Evolutionary conservation across 1,140 invertebrate genomes (phyloP), one percentile per base, ranked within the genome.

Genomic region (Nymphalis io): DNA sequence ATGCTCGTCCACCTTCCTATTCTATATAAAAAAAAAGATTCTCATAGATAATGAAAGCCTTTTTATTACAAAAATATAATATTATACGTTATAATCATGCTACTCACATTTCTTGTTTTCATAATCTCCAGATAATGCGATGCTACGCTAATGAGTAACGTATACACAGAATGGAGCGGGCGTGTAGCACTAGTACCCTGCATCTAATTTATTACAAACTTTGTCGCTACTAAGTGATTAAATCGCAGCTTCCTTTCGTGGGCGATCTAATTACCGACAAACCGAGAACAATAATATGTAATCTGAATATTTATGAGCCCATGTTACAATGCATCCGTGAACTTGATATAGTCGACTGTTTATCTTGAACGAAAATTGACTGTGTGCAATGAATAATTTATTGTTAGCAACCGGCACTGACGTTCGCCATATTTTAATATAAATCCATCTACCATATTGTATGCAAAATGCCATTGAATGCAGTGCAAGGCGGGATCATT

Each of bases 401-500:
- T 91, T 83, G 82, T 89, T 79, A 84, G 82, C 85, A 87, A 89
- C 87, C 85, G 82, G 83, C 76, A 84, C 82, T 89, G 89, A 91
- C 85, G 83, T 88, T 88, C 74, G 84, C 86, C 84, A 90, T 91
- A 91, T 88, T 90, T 91, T 91, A 91, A 90, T 91, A 91, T 91
- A 90, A 89, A 91, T 90, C 85, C 87, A 89, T 91, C 87, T 81
- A 86, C 83, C 85, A 88, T 91, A 91, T 90, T 91, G 89, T 91
- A 91, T 90, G 89, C 89, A 91, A 91, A 91, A 91, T 87, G 82
- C 87, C 84, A 91, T 91, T 91, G 88, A 91, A 91, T 88, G 82
- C 89, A 81, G 88, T 87, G 85, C 85, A 88, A 85, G 87, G 76
- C 87, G 78, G 87, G 85, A 89, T 91, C 89, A 91, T 91, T 91